Evolutionary conservation across 2,888 invertebrate species (phyloP), one percentile per base, ranked within the genome.

Genomic region (Dicyrtoma fusca): DNA sequence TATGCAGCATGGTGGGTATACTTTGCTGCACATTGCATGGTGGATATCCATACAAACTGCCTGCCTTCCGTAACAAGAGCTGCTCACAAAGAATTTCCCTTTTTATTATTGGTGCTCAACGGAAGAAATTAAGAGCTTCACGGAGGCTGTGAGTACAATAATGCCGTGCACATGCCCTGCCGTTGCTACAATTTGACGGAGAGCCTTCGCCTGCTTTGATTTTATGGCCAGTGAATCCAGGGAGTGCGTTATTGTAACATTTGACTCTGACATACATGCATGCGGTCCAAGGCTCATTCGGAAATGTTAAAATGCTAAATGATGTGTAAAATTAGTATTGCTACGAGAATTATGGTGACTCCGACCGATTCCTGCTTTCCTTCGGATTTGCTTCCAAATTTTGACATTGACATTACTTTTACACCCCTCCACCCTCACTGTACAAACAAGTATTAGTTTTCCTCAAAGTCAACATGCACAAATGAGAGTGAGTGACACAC

Each of bases 261-360:
- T n/a, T 2, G 25, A 23, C 19, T 19, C 21, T 51, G 55, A 34
- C 3, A 26, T 59, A 34, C n/a, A 34, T 23, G 25, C 13, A n/a
- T n/a, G 8, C 5, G 53, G 11, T 4, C 21, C 23, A 11, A 55
- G 19, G 55, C 4, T 19, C 26, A 42, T 68, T 68, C 68, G 59
- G 57, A 68, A 68, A 68, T 68, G 68, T 59, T 68, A 57, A 68
- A 68, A 68, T 68, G 68, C 45, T 68, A 57, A 68, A 68, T 68
- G 68, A 68, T 47, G 57, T 45, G 68, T 57, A 59, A 68, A 68
- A 68, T 57, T 68, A 57, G 57, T 68, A 45, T 34, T 57, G 42
- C 68, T 68, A 8, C 44, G 66, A 68, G 57, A 49, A 55, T 57
- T 57, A 45, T 23, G 68, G 53, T 42, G 34, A 66, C 19, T 55